These are phyloP conservation scores for Clostera curtula DNA, from an alignment of 2,888 invertebrate species.

Conservation along the genomic window DNA sequence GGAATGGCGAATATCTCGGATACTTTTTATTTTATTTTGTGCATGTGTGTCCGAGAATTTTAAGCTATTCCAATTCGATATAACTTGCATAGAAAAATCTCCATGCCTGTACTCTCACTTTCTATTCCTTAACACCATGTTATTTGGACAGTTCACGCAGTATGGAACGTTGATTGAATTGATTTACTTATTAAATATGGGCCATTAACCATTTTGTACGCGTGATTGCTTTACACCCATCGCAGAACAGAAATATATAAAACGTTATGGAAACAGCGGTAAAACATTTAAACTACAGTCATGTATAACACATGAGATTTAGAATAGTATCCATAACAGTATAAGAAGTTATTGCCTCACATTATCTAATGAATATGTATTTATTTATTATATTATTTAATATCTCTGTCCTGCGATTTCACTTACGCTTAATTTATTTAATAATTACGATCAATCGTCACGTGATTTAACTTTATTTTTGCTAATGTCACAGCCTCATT, in stretches of 20 bases:
- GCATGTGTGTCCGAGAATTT: slow-evolving; percentile 50
- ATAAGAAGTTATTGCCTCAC: no score
- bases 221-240: slow-evolving; percentile 47
- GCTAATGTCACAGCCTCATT: slow-evolving; percentile 76
- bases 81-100: slow-evolving; percentile 42
- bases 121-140: slow-evolving; percentile 34
- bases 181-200: slow-evolving; percentile 68
- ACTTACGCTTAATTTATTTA: slow-evolving; percentile 48
- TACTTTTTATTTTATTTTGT: slow-evolving; percentile 47
- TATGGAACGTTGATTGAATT: slow-evolving; percentile 50
- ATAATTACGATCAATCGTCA: slow-evolving; percentile 62
- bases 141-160: slow-evolving; percentile 51
- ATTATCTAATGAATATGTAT: no score
- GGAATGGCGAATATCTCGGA: slow-evolving; percentile 51
- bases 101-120: slow-evolving; percentile 32
- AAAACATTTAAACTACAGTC: no score
- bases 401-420: slow-evolving; percentile 46
- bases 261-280: neutral
- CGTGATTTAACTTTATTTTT: slow-evolving; percentile 54
- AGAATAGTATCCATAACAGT: no score
- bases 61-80: slow-evolving; percentile 41
- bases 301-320: no score
- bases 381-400: slow-evolving; percentile 3
- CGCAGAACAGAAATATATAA: slow-evolving; percentile 41
- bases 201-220: slow-evolving; percentile 62